Evolutionary conservation across 2,797 vertebrate species (phyloP).

Genomic region (Galaxias olidus): DNA sequence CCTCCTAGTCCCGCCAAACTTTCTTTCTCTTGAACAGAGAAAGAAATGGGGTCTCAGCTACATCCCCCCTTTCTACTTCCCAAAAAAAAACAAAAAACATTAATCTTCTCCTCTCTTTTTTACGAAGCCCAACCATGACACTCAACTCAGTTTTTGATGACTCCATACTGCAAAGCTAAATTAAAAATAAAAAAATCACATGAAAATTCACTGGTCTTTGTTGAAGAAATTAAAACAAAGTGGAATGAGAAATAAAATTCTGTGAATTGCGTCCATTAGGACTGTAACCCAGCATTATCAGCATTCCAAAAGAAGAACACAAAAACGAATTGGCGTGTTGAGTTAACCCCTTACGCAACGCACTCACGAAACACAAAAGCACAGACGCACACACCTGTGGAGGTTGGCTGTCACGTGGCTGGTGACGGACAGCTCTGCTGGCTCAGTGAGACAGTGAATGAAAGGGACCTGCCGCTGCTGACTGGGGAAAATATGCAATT

Average conservation of each 20-base stretch:
- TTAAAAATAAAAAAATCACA: no score
- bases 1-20: conserved; percentile 46
- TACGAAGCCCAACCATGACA: conserved; percentile 12
- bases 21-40: conserved; percentile 27
- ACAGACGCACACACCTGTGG: no score
- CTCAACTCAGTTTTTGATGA: conserved; percentile 10
- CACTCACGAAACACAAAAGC: no score
- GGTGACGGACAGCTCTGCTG: conserved; percentile 22
- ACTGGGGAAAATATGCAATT: conserved; percentile 76
- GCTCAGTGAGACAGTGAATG: conserved; percentile 28
- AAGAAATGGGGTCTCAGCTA: conserved; percentile 5
- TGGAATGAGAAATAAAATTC: no score
- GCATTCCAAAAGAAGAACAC: no score
- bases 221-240: no score
- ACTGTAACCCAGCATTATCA: no score
- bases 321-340: no score
- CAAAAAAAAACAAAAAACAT: not conserved
- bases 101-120: conserved; percentile 10
- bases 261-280: no score
- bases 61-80: conserved; percentile 10
- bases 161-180: not conserved
- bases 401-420: no score
- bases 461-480: conserved; percentile 65
- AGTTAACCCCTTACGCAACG: no score
- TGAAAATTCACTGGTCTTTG: not conserved